Evolutionary conservation across 2,797 vertebrate genomes (phyloP).

Genomic region (Synanceia verrucosa): DNA sequence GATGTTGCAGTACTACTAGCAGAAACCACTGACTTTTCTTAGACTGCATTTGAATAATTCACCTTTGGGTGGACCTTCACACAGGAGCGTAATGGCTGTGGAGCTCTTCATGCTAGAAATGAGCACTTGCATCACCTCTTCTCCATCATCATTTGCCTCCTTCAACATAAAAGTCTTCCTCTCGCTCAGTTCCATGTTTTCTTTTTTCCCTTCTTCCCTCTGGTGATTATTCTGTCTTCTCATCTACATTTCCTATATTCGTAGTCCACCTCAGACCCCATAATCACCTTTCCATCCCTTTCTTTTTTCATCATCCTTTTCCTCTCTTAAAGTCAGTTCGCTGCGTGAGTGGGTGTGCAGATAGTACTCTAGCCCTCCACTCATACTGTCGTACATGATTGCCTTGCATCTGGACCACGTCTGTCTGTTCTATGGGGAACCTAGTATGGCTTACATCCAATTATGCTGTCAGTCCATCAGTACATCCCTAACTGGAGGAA

Average conservation of each 20-base stretch:
- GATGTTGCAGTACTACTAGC: background rate
- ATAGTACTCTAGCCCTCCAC: conserved; percentile 35
- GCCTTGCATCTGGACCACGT: conserved; percentile 46
- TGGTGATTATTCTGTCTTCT: conserved; percentile 19
- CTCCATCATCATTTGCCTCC: background rate
- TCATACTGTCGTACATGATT: conserved; percentile 52
- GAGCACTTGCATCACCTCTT: conserved; percentile 6
- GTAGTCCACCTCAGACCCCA: conserved; percentile 21
- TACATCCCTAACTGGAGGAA: conserved; percentile 22
- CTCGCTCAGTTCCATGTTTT: background rate
- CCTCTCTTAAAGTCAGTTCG: conserved; percentile 35
- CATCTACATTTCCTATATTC: conserved; percentile 44
- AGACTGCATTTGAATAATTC: conserved; percentile 30
- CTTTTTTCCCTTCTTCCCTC: background rate
- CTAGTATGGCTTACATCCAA: conserved; percentile 50
- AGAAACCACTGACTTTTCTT: background rate
- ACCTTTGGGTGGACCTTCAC: background rate
- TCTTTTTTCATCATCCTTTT: conserved; percentile 41
- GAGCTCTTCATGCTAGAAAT: background rate
- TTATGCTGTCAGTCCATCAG: conserved; percentile 62
- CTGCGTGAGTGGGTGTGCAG: conserved; percentile 48
- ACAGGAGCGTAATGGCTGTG: background rate
- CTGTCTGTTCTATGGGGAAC: conserved; percentile 24
- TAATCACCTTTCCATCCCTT: conserved; percentile 55
- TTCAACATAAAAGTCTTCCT: background rate